Evolutionary conservation across 2,888 invertebrate species (phyloP), one percentile per base, ranked within the genome.

Genomic region (Epiblema foenella): DNA sequence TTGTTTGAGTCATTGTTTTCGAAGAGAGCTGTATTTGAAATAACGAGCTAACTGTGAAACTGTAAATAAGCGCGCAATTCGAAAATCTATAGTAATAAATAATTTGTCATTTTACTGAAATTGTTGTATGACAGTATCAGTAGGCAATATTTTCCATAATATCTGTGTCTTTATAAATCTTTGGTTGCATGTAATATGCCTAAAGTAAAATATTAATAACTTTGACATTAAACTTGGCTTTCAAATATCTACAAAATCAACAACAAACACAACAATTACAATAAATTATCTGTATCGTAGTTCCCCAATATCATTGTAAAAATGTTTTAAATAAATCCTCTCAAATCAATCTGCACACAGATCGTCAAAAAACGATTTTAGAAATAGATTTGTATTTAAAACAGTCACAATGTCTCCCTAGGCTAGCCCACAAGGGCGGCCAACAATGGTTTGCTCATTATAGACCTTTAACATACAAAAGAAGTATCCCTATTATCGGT

Each of bases 391-490:
- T 54, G 39, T 63, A 62, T 56, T 69, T 62, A 56, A 60, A 60
- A 52, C 74, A 74, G 74, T 73, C 56, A 24, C 65, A 71, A 42
- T 42, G 15, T 72, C 37, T 12, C 18, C 69, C 72, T n/a, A n/a
- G n/a, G n/a, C 63, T 59, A 63, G 42, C 42, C 75, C 75, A 69
- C 75, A 74, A 75, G 77, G 77, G 79, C 79, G 77, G 73, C 77
- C 81, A 80, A 81, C 83, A 83, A 82, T 80, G 78, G 80, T 75
- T 76, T 77, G 78, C 77, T 77, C 78, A 42, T 59, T 42, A 59
- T 18, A 37, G 12, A 12, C 39, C 1, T 8, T 20, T 59, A 20
- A 12, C 39, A 1, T 15, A 12, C 15, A 18, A 59, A 18, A 12
- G 39, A 39, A 12, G 15, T 17, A 42, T 39, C 8, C 42, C 15